Evolutionary conservation across 2,113 vertebrate genomes (phyloP).

Genomic region (Emberiza fucata): DNA sequence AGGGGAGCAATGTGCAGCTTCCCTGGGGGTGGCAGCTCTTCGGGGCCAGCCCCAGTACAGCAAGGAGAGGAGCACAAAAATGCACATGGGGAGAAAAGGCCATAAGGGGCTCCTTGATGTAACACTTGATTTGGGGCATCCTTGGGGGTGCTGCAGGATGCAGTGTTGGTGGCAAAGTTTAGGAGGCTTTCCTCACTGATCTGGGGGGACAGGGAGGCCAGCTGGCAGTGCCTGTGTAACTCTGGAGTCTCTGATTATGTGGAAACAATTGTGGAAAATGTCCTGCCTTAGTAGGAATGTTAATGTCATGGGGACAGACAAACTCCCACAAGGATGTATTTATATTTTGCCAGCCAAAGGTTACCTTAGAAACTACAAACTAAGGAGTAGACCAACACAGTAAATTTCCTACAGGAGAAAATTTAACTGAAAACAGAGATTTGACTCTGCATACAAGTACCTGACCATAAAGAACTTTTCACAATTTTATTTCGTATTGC

Average conservation of each 20-base stretch:
- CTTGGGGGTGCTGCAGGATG: neutral
- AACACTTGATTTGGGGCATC: neutral
- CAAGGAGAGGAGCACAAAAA: neutral
- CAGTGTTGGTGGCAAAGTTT: neutral
- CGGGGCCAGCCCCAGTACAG: neutral
- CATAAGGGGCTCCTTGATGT: neutral
- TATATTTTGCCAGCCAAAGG: neutral
- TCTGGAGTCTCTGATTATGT: neutral
- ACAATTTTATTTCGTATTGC: neutral
- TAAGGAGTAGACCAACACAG: neutral
- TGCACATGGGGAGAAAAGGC: rapidly evolving
- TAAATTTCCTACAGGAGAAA: neutral
- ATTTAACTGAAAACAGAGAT: neutral
- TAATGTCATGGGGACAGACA: neutral
- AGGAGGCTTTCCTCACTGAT: neutral
- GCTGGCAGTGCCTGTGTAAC: neutral
- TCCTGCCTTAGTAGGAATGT: neutral
- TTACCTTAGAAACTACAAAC: neutral
- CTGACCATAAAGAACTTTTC: neutral
- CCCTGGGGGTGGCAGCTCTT: neutral
- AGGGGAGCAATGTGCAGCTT: neutral
- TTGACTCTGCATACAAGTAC: neutral
- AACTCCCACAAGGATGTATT: neutral
- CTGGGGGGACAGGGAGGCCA: neutral
- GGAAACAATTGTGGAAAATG: neutral